Evolutionary conservation across 2,888 invertebrate species (phyloP).

Genomic region (Brachylomia viminalis): DNA sequence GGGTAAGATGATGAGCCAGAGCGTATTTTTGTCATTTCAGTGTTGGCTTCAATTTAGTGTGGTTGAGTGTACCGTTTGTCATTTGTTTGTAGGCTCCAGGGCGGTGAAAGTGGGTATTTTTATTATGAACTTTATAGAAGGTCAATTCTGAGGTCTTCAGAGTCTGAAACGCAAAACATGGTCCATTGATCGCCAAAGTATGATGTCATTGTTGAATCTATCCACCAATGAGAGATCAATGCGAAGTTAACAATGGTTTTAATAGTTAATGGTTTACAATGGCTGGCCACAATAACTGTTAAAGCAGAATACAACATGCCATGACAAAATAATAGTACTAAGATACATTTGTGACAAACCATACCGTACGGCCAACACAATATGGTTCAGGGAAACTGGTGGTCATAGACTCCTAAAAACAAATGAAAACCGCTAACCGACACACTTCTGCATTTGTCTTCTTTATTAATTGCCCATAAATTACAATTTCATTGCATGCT

Average conservation of each 20-base stretch:
- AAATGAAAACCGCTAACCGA: slow-evolving; percentile 41
- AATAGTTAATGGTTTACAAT: neutral
- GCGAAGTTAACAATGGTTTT: slow-evolving; percentile 10
- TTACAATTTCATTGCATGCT: slow-evolving; percentile 53
- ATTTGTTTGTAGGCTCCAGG: neutral
- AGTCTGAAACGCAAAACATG: neutral
- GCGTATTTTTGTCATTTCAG: slow-evolving; percentile 47
- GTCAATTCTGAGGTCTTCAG: neutral
- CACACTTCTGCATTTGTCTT: slow-evolving; percentile 49
- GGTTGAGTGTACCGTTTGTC: slow-evolving; percentile 28
- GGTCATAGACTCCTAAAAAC: slow-evolving; percentile 28
- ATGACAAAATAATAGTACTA: slow-evolving; percentile 2
- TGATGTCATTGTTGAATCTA: neutral
- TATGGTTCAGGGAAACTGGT: neutral
- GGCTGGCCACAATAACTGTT: slow-evolving; percentile 7
- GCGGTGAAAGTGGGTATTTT: neutral
- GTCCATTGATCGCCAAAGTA: neutral
- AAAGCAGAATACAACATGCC: slow-evolving; percentile 3
- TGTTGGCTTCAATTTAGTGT: slow-evolving; percentile 29
- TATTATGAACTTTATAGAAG: neutral
- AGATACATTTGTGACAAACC: neutral
- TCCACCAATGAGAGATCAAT: neutral
- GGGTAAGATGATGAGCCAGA: slow-evolving; percentile 51
- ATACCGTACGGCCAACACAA: slow-evolving; percentile 6
- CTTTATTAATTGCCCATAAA: slow-evolving; percentile 58